A percentile compares a stretch with the other conserved stretches of the same genome.
phyloP scores from a whole-genome alignment of 2,888 invertebrate genomes.

The Andrena bicolor region DNA sequence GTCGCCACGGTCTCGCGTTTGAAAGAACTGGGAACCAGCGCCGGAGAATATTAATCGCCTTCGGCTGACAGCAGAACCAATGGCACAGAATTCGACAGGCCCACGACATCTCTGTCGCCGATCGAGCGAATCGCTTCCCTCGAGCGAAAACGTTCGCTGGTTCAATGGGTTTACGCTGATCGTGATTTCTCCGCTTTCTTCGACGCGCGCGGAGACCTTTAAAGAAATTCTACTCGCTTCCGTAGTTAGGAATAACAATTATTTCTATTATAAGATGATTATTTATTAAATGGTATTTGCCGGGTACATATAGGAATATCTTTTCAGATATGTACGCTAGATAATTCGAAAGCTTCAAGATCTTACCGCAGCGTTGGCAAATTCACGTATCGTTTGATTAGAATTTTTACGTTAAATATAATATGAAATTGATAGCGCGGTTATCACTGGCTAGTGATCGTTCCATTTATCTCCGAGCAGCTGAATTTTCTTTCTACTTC shows the following conservation, averaged over 20 bases:
- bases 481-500: constrained; percentile 14
- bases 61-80: neutral
- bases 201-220: neutral
- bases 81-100: neutral
- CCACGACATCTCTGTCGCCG: neutral
- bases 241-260: constrained; percentile 1
- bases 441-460: constrained; percentile 10
- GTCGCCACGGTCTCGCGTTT: neutral
- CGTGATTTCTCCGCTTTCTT: neutral
- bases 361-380: neutral
- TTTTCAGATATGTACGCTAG: neutral
- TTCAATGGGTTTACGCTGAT: neutral
- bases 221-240: neutral
- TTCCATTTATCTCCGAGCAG: constrained; percentile 14
- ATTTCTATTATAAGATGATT: constrained; percentile 28
- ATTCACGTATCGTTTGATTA: neutral
- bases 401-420: constrained; percentile 4
- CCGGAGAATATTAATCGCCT: neutral
- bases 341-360: neutral
- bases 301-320: neutral
- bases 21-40: neutral
- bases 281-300: constrained; percentile 32
- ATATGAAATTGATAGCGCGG: neutral
- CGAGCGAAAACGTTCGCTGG: neutral
- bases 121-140: neutral